A percentile compares a stretch with the other conserved stretches of the same genome.
Evolutionary conservation across 2,113 vertebrate species (phyloP).

Genomic region (Glaucidium brasilianum): DNA sequence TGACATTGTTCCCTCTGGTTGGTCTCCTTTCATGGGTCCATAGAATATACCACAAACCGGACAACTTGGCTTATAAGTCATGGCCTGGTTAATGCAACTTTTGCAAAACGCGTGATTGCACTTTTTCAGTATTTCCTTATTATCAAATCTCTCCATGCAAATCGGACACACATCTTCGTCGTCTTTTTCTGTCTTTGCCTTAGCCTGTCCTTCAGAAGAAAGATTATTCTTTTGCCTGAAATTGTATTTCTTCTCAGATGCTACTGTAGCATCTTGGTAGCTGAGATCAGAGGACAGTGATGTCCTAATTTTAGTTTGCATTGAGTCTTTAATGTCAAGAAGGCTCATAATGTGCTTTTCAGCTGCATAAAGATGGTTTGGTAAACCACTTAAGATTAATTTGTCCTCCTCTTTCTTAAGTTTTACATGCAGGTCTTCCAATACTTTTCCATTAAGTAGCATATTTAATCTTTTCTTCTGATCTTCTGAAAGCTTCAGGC

Average conservation of each 20-base stretch:
- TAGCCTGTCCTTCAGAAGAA: not conserved
- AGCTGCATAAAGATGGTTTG: not conserved
- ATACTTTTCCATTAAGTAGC: not conserved
- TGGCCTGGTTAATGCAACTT: conserved; percentile 35
- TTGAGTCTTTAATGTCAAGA: not conserved
- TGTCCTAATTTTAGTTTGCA: not conserved
- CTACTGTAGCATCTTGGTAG: not conserved
- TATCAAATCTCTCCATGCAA: conserved; percentile 55
- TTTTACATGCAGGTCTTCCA: not conserved
- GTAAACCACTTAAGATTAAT: conserved; percentile 26
- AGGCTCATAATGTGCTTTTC: not conserved
- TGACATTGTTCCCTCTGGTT: conserved; percentile 68
- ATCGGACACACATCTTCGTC: conserved; percentile 45
- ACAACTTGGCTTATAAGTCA: conserved; percentile 55
- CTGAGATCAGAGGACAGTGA: not conserved
- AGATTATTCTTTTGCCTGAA: not conserved
- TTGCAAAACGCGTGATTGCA: conserved; percentile 77
- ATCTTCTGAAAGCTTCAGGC: not conserved
- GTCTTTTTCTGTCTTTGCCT: not conserved
- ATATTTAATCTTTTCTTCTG: not conserved
- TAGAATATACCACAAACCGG: conserved; percentile 62
- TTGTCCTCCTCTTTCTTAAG: not conserved
- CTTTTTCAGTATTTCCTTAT: conserved; percentile 54
- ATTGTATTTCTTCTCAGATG: not conserved
- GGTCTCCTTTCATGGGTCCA: conserved; percentile 65